Evolutionary conservation across 2,888 invertebrate species (phyloP).

Genomic region (Cerceris rybyensis): DNA sequence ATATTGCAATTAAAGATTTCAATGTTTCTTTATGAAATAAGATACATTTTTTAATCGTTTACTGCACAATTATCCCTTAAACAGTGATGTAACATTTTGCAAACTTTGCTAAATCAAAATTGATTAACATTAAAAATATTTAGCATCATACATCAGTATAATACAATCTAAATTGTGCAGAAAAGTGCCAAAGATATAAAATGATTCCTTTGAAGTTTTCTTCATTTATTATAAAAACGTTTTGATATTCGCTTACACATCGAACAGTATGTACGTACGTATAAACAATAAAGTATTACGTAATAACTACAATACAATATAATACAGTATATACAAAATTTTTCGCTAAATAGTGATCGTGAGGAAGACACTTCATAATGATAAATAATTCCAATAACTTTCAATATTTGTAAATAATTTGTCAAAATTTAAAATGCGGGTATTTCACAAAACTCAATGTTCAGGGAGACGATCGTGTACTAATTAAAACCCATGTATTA

Average conservation of each 20-base stretch:
- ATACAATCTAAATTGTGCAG: not conserved
- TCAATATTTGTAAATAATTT: slow-evolving; percentile 30
- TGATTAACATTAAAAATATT: not conserved
- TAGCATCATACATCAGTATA: not conserved
- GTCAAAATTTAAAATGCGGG: slow-evolving; percentile 11
- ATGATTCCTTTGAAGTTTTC: slow-evolving; percentile 1
- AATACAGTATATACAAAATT: slow-evolving; percentile 54
- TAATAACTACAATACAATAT: slow-evolving; percentile 29
- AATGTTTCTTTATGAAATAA: no score
- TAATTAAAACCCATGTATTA: not conserved
- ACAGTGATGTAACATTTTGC: no score
- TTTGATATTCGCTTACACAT: slow-evolving; percentile 26
- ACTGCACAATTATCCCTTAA: no score
- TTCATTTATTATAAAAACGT: slow-evolving; percentile 46
- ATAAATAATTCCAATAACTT: slow-evolving; percentile 21
- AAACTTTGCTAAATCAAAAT: no score
- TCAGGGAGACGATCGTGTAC: no score
- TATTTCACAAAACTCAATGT: no score
- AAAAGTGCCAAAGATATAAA: not conserved
- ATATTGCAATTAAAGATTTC: no score
- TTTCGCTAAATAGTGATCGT: slow-evolving; percentile 23
- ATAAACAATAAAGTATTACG: slow-evolving; percentile 32
- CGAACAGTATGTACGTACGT: slow-evolving; percentile 1
- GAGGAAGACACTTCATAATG: slow-evolving; percentile 46
- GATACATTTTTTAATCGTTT: no score